Conservation (phyloP, 2,888 invertebrate genomes). For the Ashinkailepas kermadecensis region DNA sequence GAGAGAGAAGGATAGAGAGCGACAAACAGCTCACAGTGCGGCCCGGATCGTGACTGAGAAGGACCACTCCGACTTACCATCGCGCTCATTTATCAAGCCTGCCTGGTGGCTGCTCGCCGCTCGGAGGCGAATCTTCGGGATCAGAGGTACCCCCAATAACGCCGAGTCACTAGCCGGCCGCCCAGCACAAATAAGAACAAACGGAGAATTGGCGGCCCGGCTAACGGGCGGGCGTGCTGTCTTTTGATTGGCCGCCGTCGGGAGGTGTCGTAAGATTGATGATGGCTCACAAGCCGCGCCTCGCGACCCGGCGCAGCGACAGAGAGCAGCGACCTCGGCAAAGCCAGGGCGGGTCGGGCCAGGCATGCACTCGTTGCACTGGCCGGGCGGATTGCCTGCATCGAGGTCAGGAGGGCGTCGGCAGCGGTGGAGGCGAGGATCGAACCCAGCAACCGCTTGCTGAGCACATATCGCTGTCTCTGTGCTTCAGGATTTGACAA, state of each 20-base stretch:
- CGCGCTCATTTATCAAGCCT: conserved; percentile 25
- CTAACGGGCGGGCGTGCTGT: not conserved
- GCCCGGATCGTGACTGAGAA: conserved; percentile 25
- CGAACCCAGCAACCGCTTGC: no score
- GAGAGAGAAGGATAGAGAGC: not conserved
- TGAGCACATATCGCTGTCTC: no score
- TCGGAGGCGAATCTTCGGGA: conserved; percentile 23
- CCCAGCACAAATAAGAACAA: not conserved
- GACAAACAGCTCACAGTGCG: conserved; percentile 5
- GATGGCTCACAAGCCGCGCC: not conserved
- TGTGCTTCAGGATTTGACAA: no score
- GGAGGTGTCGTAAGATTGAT: not conserved
- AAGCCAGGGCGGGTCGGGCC: no score
- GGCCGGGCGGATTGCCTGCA: no score
- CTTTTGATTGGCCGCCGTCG: not conserved
- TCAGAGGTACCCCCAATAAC: conserved; percentile 11
- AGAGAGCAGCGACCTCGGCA: no score
- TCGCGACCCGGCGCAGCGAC: no score
- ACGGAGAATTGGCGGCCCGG: not conserved
- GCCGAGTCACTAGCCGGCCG: not conserved
- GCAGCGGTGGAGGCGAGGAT: no score
- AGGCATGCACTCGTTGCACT: no score
- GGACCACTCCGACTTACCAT: conserved; percentile 21
- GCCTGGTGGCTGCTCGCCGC: conserved; percentile 8
- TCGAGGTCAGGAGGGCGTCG: no score